Conservation (phyloP, 1,140 invertebrate genomes). For the Diprion similis region DNA sequence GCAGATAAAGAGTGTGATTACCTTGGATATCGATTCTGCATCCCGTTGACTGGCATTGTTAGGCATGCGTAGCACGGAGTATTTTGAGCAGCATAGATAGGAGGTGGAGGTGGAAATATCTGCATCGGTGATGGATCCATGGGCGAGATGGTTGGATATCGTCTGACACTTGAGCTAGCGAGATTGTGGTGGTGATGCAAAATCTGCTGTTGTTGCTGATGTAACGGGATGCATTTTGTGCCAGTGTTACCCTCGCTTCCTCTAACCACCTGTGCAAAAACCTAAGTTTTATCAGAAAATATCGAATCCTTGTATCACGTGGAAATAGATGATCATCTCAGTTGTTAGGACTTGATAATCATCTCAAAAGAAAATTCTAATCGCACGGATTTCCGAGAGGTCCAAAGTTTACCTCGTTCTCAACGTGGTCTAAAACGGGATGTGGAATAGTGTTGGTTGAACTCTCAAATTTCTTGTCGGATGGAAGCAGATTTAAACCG, state of each 20-base stretch:
- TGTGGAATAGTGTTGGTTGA: slow-evolving; percentile 40
- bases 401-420: slow-evolving; percentile 46
- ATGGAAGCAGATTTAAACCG: slow-evolving; percentile 54
- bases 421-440: slow-evolving; percentile 42
- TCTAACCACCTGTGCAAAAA: slow-evolving; percentile 35
- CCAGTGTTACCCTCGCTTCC: slow-evolving; percentile 16
- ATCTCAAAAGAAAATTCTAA: too few relatives aligned
- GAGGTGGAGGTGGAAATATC: slow-evolving; percentile 52
- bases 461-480: slow-evolving; percentile 50
- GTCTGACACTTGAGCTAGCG: slow-evolving; percentile 47
- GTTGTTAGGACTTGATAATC: slow-evolving; percentile 21
- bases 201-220: slow-evolving; percentile 43
- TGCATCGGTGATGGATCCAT: slow-evolving; percentile 50
- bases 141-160: slow-evolving; percentile 51
- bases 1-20: slow-evolving; percentile 22
- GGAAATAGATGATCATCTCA: too few relatives aligned
- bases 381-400: too few relatives aligned
- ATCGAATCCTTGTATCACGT: too few relatives aligned
- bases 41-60: slow-evolving; percentile 49
- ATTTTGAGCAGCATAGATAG: slow-evolving; percentile 52
- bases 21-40: slow-evolving; percentile 56
- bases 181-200: slow-evolving; percentile 52
- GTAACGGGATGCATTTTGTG: slow-evolving; percentile 12
- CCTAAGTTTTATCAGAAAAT: not conserved
- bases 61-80: slow-evolving; percentile 53